Conservation (phyloP, 2,888 invertebrate genomes). For the Stegophylla sp. region DNA sequence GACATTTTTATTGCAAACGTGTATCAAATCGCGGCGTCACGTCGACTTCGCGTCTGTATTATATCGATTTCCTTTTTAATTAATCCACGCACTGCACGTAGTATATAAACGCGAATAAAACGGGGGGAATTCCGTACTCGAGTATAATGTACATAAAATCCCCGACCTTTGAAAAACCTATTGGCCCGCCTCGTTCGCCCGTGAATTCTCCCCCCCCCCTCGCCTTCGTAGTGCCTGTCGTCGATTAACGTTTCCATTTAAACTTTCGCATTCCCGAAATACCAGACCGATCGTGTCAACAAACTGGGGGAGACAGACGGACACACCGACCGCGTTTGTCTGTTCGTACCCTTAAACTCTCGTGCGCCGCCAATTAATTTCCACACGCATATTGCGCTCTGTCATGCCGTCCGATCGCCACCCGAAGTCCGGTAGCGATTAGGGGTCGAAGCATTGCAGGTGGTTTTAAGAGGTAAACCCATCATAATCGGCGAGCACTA, state of each 20-base stretch:
- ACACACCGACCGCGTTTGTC: background rate
- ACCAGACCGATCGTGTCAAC: conserved; percentile 37
- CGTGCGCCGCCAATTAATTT: conserved; percentile 36
- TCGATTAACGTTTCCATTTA: conserved; percentile 52
- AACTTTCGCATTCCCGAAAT: conserved; percentile 43
- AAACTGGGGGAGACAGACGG: background rate
- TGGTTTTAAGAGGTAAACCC: too few species aligned
- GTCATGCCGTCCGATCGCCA: too few species aligned
- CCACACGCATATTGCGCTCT: too few species aligned
- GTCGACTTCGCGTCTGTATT: background rate
- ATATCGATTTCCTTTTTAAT: background rate
- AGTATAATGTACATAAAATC: background rate
- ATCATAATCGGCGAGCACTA: too few species aligned
- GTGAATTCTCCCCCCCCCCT: too few species aligned
- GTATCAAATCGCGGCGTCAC: too few species aligned
- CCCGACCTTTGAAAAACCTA: conserved; percentile 35
- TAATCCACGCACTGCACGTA: background rate
- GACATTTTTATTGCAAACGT: too few species aligned
- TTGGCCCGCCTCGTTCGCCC: background rate
- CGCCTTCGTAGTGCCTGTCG: too few species aligned
- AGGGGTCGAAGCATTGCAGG: too few species aligned
- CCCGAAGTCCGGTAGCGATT: too few species aligned
- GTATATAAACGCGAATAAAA: too few species aligned
- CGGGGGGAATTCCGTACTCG: too few species aligned
- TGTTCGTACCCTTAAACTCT: background rate